Conservation (phyloP, 2,113 vertebrate genomes). For the Petaurus breviceps region DNA sequence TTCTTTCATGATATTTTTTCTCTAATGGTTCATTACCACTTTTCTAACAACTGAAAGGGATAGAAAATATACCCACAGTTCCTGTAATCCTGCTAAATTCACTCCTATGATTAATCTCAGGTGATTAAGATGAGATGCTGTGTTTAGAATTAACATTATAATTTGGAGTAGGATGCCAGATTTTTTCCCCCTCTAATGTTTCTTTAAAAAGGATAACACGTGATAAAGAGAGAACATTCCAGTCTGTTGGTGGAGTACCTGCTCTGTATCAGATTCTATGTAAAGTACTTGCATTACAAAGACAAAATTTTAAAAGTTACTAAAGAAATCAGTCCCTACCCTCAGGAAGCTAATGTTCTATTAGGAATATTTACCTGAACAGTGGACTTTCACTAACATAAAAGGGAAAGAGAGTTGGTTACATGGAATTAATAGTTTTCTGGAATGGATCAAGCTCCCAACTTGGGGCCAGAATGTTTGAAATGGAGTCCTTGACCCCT, state of each 20-base stretch:
- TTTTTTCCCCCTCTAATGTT: too few relatives aligned
- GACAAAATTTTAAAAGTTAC: too few relatives aligned
- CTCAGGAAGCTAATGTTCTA: too few relatives aligned
- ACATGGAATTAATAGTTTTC: not conserved
- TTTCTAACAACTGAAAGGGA: not conserved
- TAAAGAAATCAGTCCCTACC: too few relatives aligned
- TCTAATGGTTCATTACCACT: not conserved
- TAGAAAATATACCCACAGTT: not conserved
- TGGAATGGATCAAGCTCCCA: not conserved
- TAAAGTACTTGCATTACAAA: too few relatives aligned
- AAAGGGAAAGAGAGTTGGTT: too few relatives aligned
- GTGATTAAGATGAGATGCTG: not conserved
- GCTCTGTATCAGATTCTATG: too few relatives aligned
- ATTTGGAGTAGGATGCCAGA: not conserved
- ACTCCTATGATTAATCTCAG: not conserved
- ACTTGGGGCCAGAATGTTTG: not conserved
- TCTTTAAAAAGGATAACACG: not conserved
- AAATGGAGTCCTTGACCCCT: slow-evolving; percentile 11
- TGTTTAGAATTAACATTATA: not conserved
- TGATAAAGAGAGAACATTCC: not conserved
- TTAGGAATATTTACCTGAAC: too few relatives aligned
- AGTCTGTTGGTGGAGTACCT: not conserved
- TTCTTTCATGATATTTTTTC: rapidly evolving
- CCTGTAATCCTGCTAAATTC: not conserved
- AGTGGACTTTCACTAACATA: too few relatives aligned